Conservation (phyloP, 2,888 invertebrate species). For the Vandiemenella viatica region DNA sequence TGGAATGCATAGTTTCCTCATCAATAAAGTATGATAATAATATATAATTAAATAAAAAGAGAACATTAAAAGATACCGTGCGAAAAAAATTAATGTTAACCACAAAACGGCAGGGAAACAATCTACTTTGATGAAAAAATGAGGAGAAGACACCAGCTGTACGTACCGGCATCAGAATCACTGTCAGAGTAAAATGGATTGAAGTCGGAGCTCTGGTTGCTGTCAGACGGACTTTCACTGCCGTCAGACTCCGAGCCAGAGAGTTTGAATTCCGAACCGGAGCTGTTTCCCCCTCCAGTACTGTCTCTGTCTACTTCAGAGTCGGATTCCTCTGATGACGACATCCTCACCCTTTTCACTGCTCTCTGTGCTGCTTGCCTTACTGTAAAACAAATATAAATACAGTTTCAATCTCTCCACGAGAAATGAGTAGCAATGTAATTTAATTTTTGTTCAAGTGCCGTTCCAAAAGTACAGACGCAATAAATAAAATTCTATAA, state of each 20-base stretch:
- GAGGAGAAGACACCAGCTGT: too few relatives aligned
- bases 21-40: too few relatives aligned
- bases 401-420: neutral
- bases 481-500: neutral
- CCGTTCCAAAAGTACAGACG: neutral
- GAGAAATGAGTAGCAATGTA: neutral
- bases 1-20: too few relatives aligned
- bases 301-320: constrained; percentile 41
- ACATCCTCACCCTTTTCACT: constrained; percentile 38
- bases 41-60: too few relatives aligned
- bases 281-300: constrained; percentile 38
- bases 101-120: too few relatives aligned
- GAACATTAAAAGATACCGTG: too few relatives aligned
- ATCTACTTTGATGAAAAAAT: too few relatives aligned
- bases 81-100: too few relatives aligned
- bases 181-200: constrained; percentile 82
- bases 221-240: constrained; percentile 31
- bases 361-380: constrained; percentile 43
- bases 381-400: constrained; percentile 24
- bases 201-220: constrained; percentile 63
- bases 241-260: constrained; percentile 24
- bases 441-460: neutral
- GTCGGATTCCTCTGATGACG: constrained; percentile 38
- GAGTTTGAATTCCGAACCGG: constrained; percentile 32
- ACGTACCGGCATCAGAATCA: constrained; percentile 63